Conservation (phyloP, 2,113 vertebrate genomes). For the Plestiodon gilberti region DNA sequence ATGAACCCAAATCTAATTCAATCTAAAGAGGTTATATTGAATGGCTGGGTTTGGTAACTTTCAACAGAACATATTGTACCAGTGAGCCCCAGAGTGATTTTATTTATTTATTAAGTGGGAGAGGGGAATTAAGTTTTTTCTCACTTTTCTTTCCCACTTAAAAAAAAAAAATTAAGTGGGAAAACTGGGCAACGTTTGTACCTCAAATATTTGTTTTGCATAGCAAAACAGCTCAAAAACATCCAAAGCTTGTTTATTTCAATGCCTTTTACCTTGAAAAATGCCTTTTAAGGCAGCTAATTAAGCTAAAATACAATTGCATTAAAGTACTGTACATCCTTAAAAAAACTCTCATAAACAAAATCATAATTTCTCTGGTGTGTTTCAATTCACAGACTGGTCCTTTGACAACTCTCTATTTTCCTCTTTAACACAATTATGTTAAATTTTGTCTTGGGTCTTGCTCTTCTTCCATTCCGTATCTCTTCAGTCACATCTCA, state of each 20-base stretch:
- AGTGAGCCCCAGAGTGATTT: conserved; percentile 5
- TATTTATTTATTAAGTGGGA: too few species aligned
- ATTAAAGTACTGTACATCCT: not conserved
- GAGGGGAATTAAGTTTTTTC: too few species aligned
- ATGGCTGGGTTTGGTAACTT: conserved; percentile 22
- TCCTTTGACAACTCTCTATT: not conserved
- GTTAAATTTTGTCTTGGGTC: too few species aligned
- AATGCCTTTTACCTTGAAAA: not conserved
- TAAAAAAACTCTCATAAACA: not conserved
- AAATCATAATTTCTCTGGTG: not conserved
- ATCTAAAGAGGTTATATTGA: not conserved
- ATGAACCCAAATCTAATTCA: not conserved
- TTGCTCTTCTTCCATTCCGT: not conserved
- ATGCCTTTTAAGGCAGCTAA: not conserved
- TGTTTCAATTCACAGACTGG: not conserved
- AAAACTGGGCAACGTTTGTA: not conserved
- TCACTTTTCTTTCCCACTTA: too few species aligned
- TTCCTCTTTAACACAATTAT: too few species aligned
- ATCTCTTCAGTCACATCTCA: not conserved
- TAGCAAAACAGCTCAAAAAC: not conserved
- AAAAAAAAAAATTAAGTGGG: too few species aligned
- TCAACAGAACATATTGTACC: conserved; percentile 10
- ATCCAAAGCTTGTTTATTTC: too few species aligned
- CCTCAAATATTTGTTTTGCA: not conserved
- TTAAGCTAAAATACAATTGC: not conserved